phyloP scores from a whole-genome alignment of 1,140 invertebrate species.

The Probaryconus sp. region DNA sequence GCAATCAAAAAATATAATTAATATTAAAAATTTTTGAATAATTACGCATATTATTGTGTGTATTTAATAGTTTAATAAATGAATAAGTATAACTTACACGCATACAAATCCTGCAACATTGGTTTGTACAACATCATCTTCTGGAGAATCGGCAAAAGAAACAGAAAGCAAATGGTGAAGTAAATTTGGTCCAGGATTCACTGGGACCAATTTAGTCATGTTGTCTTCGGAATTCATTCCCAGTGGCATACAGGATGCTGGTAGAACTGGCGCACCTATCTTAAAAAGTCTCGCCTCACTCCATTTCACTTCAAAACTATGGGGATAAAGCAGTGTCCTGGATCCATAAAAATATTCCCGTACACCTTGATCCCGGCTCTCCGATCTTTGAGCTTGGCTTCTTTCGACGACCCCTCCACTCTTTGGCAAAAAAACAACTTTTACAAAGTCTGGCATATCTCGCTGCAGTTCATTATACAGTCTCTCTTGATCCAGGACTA shows the following conservation, averaged over 20 bases:
- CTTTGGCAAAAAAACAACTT: conserved; percentile 95
- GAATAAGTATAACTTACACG: conserved; percentile 96
- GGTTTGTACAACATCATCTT: conserved; percentile 89
- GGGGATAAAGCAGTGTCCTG: conserved; percentile 91
- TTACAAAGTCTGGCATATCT: conserved; percentile 95
- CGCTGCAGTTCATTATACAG: conserved; percentile 95
- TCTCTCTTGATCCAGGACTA: conserved; percentile 98
- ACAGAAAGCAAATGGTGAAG: conserved; percentile 93
- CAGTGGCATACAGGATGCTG: conserved; percentile 96
- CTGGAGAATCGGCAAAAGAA: conserved; percentile 86
- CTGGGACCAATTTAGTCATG: conserved; percentile 91
- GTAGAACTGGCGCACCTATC: conserved; percentile 94
- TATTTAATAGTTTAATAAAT: no score
- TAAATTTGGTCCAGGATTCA: conserved; percentile 86
- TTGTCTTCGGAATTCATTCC: conserved; percentile 97
- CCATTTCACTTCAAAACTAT: conserved; percentile 94
- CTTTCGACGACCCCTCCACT: conserved; percentile 97
- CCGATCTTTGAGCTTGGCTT: conserved; percentile 83
- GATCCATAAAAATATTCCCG: conserved; percentile 97
- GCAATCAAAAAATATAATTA: conserved; percentile 64
- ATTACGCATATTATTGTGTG: conserved; percentile 15
- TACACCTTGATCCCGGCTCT: conserved; percentile 88
- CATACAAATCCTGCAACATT: conserved; percentile 96
- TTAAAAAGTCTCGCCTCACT: conserved; percentile 94
- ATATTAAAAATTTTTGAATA: background rate